Percentiles rank a stretch among this genome's conserved stretches.
Conservation (phyloP, 1,140 invertebrate species). For the Chionoecetes opilio region DNA sequence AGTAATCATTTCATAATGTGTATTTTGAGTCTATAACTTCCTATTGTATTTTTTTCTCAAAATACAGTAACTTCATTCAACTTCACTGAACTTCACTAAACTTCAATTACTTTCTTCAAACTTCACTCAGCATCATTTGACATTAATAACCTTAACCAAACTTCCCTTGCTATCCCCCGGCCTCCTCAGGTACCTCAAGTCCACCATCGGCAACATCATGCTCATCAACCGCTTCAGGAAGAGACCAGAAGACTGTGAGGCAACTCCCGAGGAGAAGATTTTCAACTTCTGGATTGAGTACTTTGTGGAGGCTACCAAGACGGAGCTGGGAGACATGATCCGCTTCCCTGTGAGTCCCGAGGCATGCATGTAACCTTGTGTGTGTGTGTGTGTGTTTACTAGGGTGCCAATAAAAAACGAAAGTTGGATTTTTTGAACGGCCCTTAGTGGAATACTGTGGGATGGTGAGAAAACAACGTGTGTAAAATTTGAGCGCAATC, state of each 20-base stretch:
- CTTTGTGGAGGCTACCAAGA: constrained; percentile 94
- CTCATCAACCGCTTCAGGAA: constrained; percentile 97
- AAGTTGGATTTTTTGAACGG: too few species aligned
- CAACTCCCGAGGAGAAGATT: constrained; percentile 92
- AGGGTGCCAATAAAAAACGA: too few species aligned
- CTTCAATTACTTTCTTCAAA: too few species aligned
- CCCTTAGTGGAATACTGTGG: too few species aligned
- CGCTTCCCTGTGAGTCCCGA: constrained; percentile 93
- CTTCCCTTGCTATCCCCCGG: not conserved
- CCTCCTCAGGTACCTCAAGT: constrained; percentile 94
- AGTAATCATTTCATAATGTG: too few species aligned
- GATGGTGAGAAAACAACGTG: too few species aligned
- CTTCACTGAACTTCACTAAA: too few species aligned
- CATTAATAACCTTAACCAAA: not conserved
- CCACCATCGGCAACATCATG: constrained; percentile 98
- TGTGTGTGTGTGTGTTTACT: constrained; percentile 50
- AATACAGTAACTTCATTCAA: too few species aligned
- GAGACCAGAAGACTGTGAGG: constrained; percentile 85
- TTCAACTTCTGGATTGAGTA: constrained; percentile 99
- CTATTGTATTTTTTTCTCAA: too few species aligned
- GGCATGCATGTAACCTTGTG: constrained; percentile 82
- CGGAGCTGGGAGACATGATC: constrained; percentile 90
- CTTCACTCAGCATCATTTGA: too few species aligned
- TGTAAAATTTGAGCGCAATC: too few species aligned
- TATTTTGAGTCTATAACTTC: too few species aligned